Evolutionary conservation across 2,888 invertebrate species (phyloP).

Genomic region (Agrochola macilenta): DNA sequence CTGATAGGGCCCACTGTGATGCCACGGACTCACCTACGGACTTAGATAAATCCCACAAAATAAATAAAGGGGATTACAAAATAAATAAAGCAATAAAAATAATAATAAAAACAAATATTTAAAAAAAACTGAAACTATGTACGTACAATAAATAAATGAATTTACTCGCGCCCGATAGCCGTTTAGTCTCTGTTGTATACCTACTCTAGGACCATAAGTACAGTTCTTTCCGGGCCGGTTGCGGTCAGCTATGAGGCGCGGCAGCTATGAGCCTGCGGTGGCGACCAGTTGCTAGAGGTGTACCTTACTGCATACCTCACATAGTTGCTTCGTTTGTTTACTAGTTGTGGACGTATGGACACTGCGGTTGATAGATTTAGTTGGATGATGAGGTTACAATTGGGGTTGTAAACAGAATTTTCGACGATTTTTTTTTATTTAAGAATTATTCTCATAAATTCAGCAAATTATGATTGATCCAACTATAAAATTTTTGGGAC

Average conservation of each 20-base stretch:
- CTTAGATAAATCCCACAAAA: no score
- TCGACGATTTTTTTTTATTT: neutral
- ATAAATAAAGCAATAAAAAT: no score
- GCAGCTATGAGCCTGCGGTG: conserved; percentile 62
- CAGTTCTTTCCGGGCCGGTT: conserved; percentile 51
- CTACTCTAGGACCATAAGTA: conserved; percentile 19
- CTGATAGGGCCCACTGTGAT: no score
- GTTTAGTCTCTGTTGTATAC: conserved; percentile 19
- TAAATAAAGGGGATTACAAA: no score
- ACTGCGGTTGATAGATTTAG: conserved; percentile 43
- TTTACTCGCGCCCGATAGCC: no score
- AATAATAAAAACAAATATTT: no score
- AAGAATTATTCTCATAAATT: neutral
- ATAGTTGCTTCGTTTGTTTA: conserved; percentile 57
- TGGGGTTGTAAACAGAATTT: neutral
- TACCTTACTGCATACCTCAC: conserved; percentile 58
- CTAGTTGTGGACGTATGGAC: conserved; percentile 16
- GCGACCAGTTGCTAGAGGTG: conserved; percentile 63
- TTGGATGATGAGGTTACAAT: conserved; percentile 16
- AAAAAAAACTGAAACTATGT: no score
- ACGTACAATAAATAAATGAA: no score
- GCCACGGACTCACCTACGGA: no score
- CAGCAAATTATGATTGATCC: neutral
- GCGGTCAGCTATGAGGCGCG: conserved; percentile 48
- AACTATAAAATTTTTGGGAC: neutral